phyloP scores from a whole-genome alignment of 2,113 vertebrate genomes.

The Engraulis encrasicolus region DNA sequence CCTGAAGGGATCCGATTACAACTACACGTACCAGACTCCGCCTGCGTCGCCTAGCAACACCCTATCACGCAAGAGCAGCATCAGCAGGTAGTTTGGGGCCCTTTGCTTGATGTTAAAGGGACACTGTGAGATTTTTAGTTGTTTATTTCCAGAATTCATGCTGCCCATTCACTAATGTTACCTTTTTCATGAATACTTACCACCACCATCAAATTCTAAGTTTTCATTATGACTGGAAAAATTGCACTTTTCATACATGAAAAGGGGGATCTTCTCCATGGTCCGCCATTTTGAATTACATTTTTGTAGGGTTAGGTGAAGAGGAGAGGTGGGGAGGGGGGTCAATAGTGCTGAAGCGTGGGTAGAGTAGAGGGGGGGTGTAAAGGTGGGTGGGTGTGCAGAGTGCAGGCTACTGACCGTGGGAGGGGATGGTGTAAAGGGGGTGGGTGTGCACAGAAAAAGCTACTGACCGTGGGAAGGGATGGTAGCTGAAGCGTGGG shows the following conservation, averaged over 20 bases:
- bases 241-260: too few species aligned
- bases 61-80: constrained; percentile 81
- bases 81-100: constrained; percentile 73
- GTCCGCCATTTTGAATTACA: too few species aligned
- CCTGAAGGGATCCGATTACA: constrained; percentile 81
- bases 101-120: neutral
- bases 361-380: too few species aligned
- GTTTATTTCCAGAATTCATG: too few species aligned
- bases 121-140: too few species aligned
- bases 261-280: too few species aligned
- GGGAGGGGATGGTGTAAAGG: constrained; percentile 80
- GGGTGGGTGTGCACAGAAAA: too few species aligned
- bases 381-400: neutral
- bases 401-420: constrained; percentile 65
- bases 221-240: too few species aligned
- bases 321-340: neutral
- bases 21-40: constrained; percentile 80
- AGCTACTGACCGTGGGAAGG: constrained; percentile 6
- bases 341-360: neutral
- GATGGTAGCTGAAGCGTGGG: neutral
- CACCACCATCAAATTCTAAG: too few species aligned
- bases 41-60: constrained; percentile 80
- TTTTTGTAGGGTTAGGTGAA: too few species aligned
- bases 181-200: too few species aligned
- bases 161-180: too few species aligned